Evolutionary conservation across 2,888 invertebrate genomes (phyloP).

Genomic region (Clitarchus hookeri): DNA sequence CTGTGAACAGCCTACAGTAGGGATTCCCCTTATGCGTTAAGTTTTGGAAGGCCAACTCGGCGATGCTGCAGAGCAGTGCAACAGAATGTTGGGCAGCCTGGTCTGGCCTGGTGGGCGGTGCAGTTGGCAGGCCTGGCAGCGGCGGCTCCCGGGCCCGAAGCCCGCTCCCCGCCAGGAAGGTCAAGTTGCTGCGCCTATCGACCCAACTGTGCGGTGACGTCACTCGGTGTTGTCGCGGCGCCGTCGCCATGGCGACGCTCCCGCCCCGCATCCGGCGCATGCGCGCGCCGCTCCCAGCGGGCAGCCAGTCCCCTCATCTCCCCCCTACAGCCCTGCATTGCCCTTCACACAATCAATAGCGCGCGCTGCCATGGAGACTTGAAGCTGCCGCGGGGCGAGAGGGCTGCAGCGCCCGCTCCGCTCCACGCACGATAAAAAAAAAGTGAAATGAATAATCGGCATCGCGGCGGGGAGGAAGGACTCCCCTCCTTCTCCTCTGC

Average conservation of each 20-base stretch:
- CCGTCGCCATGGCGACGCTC: slow-evolving; percentile 15
- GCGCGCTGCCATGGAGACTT: slow-evolving; percentile 21
- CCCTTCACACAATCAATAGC: slow-evolving; percentile 11
- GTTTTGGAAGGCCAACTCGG: too few species aligned
- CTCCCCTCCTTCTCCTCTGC: background rate
- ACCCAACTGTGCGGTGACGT: background rate
- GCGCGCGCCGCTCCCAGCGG: background rate
- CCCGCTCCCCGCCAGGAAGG: slow-evolving; percentile 3
- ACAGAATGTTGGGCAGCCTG: too few species aligned
- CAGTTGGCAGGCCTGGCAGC: slow-evolving; percentile 16
- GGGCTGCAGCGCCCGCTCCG: too few species aligned
- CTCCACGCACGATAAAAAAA: background rate
- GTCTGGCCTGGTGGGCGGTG: background rate
- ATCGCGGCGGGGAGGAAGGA: too few species aligned
- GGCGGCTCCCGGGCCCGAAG: background rate
- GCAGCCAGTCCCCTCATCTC: too few species aligned
- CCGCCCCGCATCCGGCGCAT: background rate
- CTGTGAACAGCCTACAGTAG: too few species aligned
- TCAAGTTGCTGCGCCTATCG: slow-evolving; percentile 22
- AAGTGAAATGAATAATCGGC: background rate
- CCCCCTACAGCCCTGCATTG: too few species aligned
- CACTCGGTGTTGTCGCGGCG: background rate
- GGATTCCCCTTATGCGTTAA: too few species aligned
- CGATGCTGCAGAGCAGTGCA: too few species aligned
- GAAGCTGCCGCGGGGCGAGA: background rate